phyloP scores from a whole-genome alignment of 2,113 vertebrate species.

The Oxygymnocypris stewartii region DNA sequence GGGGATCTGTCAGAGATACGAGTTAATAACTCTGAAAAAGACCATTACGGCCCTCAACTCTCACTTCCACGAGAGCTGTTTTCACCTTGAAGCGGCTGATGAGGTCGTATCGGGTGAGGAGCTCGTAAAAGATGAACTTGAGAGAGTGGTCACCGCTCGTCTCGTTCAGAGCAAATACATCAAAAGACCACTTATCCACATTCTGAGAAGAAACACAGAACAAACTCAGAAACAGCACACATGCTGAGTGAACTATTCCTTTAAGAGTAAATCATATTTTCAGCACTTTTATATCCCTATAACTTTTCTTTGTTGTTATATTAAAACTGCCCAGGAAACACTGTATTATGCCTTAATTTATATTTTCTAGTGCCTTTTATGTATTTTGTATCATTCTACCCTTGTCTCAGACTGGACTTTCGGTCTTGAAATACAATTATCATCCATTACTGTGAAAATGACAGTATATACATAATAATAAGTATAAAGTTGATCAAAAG shows the following conservation, averaged over 20 bases:
- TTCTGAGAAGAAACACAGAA: slow-evolving; percentile 72
- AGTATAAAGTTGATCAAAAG: too few species aligned
- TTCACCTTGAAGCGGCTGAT: slow-evolving; percentile 96
- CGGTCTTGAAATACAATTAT: neutral
- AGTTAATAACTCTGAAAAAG: neutral
- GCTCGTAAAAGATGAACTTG: slow-evolving; percentile 98
- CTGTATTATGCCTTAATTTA: neutral
- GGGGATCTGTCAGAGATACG: slow-evolving; percentile 82
- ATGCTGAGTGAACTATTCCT: neutral
- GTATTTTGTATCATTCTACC: neutral
- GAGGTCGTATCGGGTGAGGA: slow-evolving; percentile 96
- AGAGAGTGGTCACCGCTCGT: slow-evolving; percentile 93
- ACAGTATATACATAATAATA: too few species aligned
- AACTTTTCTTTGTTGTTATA: neutral
- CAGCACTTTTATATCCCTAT: neutral
- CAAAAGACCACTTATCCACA: slow-evolving; percentile 96
- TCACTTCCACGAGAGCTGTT: slow-evolving; percentile 16
- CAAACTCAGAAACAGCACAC: neutral
- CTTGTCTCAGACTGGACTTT: neutral
- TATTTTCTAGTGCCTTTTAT: neutral
- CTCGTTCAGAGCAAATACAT: slow-evolving; percentile 94
- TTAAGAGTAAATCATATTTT: neutral
- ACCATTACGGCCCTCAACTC: neutral
- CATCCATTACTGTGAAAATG: too few species aligned
- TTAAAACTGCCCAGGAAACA: neutral